A percentile compares a stretch with the other conserved stretches of the same genome.
These are phyloP conservation scores for Lithobates pipiens DNA, from an alignment of 2,797 vertebrate species.

Conservation along the genomic window DNA sequence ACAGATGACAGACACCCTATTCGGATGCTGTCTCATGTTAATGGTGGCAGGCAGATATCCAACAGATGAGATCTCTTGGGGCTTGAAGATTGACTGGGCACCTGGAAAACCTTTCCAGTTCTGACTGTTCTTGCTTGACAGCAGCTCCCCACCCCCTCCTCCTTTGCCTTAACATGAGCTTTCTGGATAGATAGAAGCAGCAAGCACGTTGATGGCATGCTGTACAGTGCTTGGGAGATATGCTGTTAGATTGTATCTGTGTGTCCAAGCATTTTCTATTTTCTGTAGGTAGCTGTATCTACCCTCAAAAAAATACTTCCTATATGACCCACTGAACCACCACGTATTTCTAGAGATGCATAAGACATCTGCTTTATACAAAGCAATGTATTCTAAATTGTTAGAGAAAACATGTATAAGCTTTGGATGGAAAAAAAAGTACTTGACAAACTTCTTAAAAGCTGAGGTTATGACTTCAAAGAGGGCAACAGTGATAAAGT, in stretches of 20 bases:
- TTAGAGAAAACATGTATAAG: not conserved
- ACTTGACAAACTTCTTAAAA: not conserved
- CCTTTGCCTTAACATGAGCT: not conserved
- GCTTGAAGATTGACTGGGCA: not conserved
- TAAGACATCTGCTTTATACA: not conserved
- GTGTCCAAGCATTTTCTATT: not conserved
- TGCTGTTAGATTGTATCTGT: no score
- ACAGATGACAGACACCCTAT: no score
- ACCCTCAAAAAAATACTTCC: not conserved
- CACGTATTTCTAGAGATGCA: no score
- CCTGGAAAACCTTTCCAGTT: no score
- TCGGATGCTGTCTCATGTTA: no score
- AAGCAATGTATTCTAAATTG: not conserved
- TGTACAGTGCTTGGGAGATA: not conserved
- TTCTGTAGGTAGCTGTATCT: not conserved
- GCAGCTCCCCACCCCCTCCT: no score
- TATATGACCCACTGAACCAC: not conserved
- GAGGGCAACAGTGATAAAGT: conserved; percentile 8
- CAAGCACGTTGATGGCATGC: not conserved
- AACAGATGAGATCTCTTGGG: not conserved
- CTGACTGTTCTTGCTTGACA: not conserved
- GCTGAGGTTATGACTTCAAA: not conserved
- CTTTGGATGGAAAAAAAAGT: not conserved
- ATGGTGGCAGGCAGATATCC: not conserved
- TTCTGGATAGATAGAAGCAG: not conserved